Base-by-base conservation (phyloP, 2,797 vertebrate genomes). In the Antrozous pallidus region DNA sequence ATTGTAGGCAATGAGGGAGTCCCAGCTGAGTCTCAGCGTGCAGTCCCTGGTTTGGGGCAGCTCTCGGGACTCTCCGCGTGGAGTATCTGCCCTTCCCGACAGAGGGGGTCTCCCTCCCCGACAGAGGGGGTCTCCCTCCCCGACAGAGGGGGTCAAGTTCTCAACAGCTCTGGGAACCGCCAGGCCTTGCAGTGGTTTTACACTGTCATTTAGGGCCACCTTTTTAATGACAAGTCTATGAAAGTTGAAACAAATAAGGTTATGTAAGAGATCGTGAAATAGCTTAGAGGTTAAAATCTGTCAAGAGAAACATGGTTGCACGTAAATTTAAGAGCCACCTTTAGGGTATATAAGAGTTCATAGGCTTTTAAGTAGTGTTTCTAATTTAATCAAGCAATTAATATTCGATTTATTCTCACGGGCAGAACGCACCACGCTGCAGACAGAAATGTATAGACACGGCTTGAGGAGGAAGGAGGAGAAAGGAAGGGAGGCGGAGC, bases 251-350 rank as follows among this genome's bases (percentile, higher is more conserved):
- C 33, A 81, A 95, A 89, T 36, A 56, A 79, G 69, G 49, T 86
- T 92, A 87, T 31, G 8, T 78, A 84, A 91, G 20, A 96, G 31
- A 56, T 92, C 77, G 89, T 94, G 36, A 94, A 90, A 95, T 91
- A 31, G 28, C 33, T 89, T 75, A 77, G 26, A 75, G 42, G 42
- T 77, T 61, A 61, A 86, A 95, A 89, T 80, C 6, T 81, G 7
- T 47, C 31, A 83, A n/a, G 54, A 93, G 51, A 86, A 95, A 91
- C 33, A 79, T 1, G 2, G 24, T 79, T 96, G n/a, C 73, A 28
- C 28, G 10, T 58, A 80, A 80, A 94, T 91, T 65, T 90, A 42
- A 73, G 56, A 83, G 61, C 31, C 89, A 74, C 69, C 31, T 95
- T 56, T 16, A 89, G 24, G 40, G 31, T 63, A 80, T 49, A 54